Base-by-base conservation (phyloP, 2,113 vertebrate genomes). In the Polyodon spathula region DNA sequence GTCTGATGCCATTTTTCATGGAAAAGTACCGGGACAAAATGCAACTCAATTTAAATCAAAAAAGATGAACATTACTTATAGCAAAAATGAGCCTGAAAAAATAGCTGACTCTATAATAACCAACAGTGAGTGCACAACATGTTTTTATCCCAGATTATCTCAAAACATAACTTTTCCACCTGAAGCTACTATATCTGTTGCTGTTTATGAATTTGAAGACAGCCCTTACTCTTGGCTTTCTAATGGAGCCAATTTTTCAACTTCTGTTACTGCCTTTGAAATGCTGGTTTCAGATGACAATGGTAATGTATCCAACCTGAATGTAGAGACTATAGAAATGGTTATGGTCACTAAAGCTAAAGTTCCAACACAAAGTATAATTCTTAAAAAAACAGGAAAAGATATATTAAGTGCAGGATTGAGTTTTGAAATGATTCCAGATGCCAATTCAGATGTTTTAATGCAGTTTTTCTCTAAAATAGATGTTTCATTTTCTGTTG, bases 191-290 rank as follows among this genome's bases (percentile, higher is more conserved):
- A 6, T 87, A 40, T 78, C 79, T 2, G 60, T 68, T 11, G 69
- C 70, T 5, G 6, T 81, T 59, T 83, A 73, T 67, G 78, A 81
- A 46, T 87, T 87, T 65, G 39, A 75, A 0, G 52, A 71, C 0
- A 81, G 72, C 50, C 80, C 81, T 1, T 83, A 88, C 63, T 78
- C 79, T 8, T 84, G 85, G 84, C 17, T 88, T 44, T 61, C 1
- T 5, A 50, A 63, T 6, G 56, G 17, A 5, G 61, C 38, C 15
- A 48, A 17, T 9, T 46, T 14, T 3, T 0, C 7, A 66, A 74
- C 80, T 50, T 17, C 1, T 1, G 67, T 88, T 53, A 44, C 71
- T 0, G 82, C 80, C 1, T 83, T 83, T 68, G 67, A 76, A 63
- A 68, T 86, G 66, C 56, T 51, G 1, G 74, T 69, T 37, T 17